Base-by-base conservation (phyloP, 2,888 invertebrate genomes). In the Empis livida region DNA sequence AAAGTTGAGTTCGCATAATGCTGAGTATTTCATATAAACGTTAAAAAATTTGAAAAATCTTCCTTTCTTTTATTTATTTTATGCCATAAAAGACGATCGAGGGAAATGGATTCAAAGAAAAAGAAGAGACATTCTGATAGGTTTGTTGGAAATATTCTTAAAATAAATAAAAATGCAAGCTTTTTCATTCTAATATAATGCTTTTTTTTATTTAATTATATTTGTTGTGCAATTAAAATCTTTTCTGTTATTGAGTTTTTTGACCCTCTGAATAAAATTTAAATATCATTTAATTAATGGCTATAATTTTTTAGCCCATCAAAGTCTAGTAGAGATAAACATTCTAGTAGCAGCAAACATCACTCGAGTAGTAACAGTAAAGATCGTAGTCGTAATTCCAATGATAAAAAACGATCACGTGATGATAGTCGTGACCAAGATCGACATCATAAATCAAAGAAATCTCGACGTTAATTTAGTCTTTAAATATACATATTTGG, bases 341-440 rank as follows among this genome's bases (percentile, higher is more conserved):
- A 67, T 52, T 63, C 59, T 48, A 55, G 60, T 55, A 49, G 59
- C 52, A 55, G 54, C 10, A 47, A 47, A 15, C 51, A 53, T 42
- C 47, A 49, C 38, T n/a, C 13, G 5, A 35, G 35, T 35, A 35
- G 35, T n/a, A 47, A 52, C 42, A 46, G 48, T 52, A 64, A 59
- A 48, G 55, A 60, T 55, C 49, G 58, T 52, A 55, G 54, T 11
- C 43, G 43, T 27, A 63, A 68, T 72, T 51, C 67, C 67, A 71
- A 65, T 54, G 74, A 74, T 58, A 79, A 75, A 59, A 90, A 89
- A 66, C 78, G 89, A 40, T 77, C 83, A 37, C 77, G 87, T 20
- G 87, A 88, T 50, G 84, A 82, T 55, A 84, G 84, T 61, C 74
- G 76, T 44, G 85, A 85, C 41, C 71, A 71, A 57, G 73, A 74